Evolutionary conservation across 1,140 invertebrate species (phyloP), one percentile per base, ranked within the genome.

Genomic region (Sycophila sp.): DNA sequence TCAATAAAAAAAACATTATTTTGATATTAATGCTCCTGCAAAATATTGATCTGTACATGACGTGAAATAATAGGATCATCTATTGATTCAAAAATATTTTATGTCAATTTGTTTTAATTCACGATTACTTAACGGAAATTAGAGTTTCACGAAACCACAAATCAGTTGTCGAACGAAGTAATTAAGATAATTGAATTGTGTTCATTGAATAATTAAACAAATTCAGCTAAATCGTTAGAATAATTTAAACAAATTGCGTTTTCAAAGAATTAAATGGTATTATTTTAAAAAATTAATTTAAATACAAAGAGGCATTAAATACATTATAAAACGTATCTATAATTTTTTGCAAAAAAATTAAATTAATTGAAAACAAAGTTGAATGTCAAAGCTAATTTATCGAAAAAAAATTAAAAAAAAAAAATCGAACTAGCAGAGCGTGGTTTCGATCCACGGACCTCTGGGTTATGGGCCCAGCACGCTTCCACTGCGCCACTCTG

Each of bases 391-490:
- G 15, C 13, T 22, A 17, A 6, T n/a, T n/a, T n/a, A n/a, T n/a
- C n/a, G 2, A 28, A 70, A 22, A 62, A 63, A 56, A 53, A 53
- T 42, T n/a, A 62, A 55, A 59, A 56, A 70, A 49, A 63, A 56
- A 63, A 70, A 45, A 24, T 30, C 24, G 17, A 56, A 2, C 71
- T 94, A 94, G 93, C 93, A 95, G 93, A 94, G 90, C 92, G 92
- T 94, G 91, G 93, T 95, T 95, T 94, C 93, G 93, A 95, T 94
- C 93, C 91, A 94, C 93, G 92, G 93, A 96, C 94, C 94, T 96
- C 94, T 96, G 94, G 94, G 94, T 96, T 96, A 96, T 96, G 94
- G 93, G 94, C 94, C 95, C 94, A 96, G 94, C 94, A 95, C 94
- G 94, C 93, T 96, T 95, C 94, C 94, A 93, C 94, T 96, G 94